Evolutionary conservation across 2,888 invertebrate genomes (phyloP).

Genomic region (Cecidostiba fungosa): DNA sequence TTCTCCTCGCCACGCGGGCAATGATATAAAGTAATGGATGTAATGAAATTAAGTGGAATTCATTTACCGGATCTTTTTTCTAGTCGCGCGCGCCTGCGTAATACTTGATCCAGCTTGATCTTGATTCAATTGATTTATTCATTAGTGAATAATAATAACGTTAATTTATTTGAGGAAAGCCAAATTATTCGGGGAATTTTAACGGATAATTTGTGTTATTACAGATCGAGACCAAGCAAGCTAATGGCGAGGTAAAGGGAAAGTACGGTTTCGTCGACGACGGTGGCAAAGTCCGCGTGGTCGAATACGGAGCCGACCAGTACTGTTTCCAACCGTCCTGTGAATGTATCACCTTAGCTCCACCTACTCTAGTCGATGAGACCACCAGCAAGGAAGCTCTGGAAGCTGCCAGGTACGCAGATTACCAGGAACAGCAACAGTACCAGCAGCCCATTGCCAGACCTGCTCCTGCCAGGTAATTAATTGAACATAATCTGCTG

Average conservation of each 20-base stretch:
- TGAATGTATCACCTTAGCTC: slow-evolving; percentile 90
- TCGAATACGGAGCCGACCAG: slow-evolving; percentile 94
- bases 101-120: too few relatives aligned
- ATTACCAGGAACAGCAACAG: slow-evolving; percentile 72
- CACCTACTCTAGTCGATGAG: slow-evolving; percentile 80
- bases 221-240: slow-evolving; percentile 92
- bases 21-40: not conserved
- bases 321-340: slow-evolving; percentile 93
- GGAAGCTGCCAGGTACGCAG: slow-evolving; percentile 68
- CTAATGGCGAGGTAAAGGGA: slow-evolving; percentile 92
- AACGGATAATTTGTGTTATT: not conserved
- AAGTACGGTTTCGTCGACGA: slow-evolving; percentile 95
- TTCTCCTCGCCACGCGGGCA: not conserved
- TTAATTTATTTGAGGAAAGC: not conserved
- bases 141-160: not conserved
- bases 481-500: not conserved
- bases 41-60: not conserved
- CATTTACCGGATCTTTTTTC: not conserved
- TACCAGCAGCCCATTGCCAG: slow-evolving; percentile 65
- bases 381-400: slow-evolving; percentile 76
- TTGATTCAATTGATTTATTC: not conserved
- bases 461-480: slow-evolving; percentile 68
- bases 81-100: too few relatives aligned
- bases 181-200: not conserved
- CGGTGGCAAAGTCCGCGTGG: slow-evolving; percentile 89